Conservation (phyloP, 2,888 invertebrate species). For the Penaeus monodon region DNA sequence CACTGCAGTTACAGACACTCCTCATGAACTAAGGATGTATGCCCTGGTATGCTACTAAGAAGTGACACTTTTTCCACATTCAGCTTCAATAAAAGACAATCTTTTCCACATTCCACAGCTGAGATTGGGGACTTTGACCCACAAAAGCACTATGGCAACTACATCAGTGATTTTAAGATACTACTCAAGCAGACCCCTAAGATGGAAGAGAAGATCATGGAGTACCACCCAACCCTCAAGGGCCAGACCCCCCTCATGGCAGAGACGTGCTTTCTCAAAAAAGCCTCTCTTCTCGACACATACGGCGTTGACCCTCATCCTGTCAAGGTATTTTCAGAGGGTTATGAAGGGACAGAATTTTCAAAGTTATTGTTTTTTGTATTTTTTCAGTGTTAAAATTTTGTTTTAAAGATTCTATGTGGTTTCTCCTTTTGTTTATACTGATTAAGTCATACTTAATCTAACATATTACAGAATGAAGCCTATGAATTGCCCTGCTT, state of each 20-base stretch:
- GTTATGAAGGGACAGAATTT: no score
- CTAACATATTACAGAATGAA: no score
- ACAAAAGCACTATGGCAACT: constrained; percentile 87
- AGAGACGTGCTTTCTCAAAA: constrained; percentile 90
- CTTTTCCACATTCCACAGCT: constrained; percentile 75
- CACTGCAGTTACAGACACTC: no score
- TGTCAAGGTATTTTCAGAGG: constrained; percentile 80
- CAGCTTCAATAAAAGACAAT: not conserved
- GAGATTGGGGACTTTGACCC: constrained; percentile 95
- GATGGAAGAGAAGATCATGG: constrained; percentile 93
- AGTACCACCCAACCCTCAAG: constrained; percentile 88
- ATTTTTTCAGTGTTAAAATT: no score
- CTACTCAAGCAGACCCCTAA: constrained; percentile 91
- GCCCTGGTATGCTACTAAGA: not conserved
- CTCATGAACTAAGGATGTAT: no score
- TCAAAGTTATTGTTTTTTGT: no score
- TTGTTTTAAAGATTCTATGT: no score
- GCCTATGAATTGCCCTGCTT: no score
- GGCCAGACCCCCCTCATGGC: constrained; percentile 89
- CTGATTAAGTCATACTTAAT: no score
- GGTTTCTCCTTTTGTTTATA: no score
- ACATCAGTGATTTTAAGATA: constrained; percentile 91
- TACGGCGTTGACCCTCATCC: constrained; percentile 98
- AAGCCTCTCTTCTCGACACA: constrained; percentile 91
- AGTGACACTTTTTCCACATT: not conserved